A percentile compares a stretch with the other conserved stretches of the same genome.
Evolutionary conservation across 2,888 invertebrate genomes (phyloP).

Genomic region (Hololepta plana): DNA sequence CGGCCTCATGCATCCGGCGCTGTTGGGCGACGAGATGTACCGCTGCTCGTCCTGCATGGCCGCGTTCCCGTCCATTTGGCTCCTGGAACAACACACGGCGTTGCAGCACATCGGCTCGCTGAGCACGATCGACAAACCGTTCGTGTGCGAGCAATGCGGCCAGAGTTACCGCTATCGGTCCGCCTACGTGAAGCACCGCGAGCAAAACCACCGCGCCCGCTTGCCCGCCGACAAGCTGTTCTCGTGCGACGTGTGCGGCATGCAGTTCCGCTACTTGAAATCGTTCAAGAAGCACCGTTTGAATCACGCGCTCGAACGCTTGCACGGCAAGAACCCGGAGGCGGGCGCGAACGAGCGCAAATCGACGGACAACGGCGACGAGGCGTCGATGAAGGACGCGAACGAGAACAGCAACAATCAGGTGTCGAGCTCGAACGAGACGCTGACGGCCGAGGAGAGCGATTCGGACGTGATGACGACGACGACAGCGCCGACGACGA

Average conservation of each 20-base stretch:
- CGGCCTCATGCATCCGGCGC: constrained; percentile 31
- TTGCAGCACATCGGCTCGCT: constrained; percentile 53
- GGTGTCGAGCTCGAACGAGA: constrained; percentile 28
- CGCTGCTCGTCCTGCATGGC: constrained; percentile 56
- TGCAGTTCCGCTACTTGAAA: constrained; percentile 74
- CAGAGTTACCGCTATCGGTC: constrained; percentile 76
- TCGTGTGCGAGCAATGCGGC: constrained; percentile 82
- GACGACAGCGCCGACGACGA: constrained; percentile 20
- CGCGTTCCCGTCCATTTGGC: constrained; percentile 74
- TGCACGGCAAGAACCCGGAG: constrained; percentile 45
- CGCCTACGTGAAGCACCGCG: constrained; percentile 68
- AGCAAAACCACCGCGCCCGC: constrained; percentile 75
- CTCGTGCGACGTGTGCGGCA: constrained; percentile 81
- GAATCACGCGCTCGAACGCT: constrained; percentile 68
- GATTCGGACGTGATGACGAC: constrained; percentile 11
- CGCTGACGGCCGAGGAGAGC: constrained; percentile 29
- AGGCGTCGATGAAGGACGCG: constrained; percentile 11
- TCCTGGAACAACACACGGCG: constrained; percentile 69
- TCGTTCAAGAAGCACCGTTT: constrained; percentile 80
- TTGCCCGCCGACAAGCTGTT: constrained; percentile 78
- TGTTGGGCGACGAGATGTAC: constrained; percentile 24
- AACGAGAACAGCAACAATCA: constrained; percentile 23
- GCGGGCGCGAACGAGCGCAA: constrained; percentile 8
- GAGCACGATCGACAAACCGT: constrained; percentile 59
- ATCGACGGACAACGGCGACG: constrained; percentile 9